A percentile compares a stretch with the other conserved stretches of the same genome.
These are phyloP conservation scores for Polypterus senegalus DNA, from an alignment of 2,113 vertebrate genomes.

Conservation along the genomic window DNA sequence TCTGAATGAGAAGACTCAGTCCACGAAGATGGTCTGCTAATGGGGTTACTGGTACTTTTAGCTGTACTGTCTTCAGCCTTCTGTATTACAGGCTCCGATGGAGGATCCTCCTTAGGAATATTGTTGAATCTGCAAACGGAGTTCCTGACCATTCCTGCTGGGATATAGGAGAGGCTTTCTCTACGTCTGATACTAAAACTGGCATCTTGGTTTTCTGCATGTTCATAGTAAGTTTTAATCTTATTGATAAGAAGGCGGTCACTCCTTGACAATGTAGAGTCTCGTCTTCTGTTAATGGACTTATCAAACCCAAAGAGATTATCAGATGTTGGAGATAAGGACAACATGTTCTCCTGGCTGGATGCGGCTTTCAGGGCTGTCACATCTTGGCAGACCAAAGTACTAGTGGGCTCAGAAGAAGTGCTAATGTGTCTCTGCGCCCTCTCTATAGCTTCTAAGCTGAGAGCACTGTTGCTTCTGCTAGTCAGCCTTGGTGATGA, in stretches of 20 bases:
- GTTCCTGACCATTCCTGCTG: conserved; percentile 77
- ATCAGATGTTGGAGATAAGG: conserved; percentile 13
- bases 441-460: conserved; percentile 50
- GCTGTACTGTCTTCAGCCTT: conserved; percentile 18
- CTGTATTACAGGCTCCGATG: conserved; percentile 5
- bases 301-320: conserved; percentile 30
- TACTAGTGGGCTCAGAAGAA: conserved; percentile 11
- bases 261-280: conserved; percentile 64
- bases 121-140: conserved; percentile 65
- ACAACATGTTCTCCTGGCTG: conserved; percentile 5
- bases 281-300: conserved; percentile 39
- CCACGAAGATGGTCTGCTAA: conserved; percentile 48
- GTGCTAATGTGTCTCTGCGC: conserved; percentile 17
- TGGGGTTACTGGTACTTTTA: conserved; percentile 14
- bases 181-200: conserved; percentile 70
- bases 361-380: neutral
- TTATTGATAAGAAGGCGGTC: conserved; percentile 76
- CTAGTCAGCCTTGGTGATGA: conserved; percentile 42
- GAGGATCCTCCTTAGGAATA: conserved; percentile 37
- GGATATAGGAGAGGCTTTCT: conserved; percentile 88
- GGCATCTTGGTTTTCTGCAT: conserved; percentile 65
- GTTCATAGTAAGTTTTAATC: conserved; percentile 77
- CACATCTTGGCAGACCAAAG: neutral
- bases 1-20: conserved; percentile 53
- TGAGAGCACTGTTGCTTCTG: conserved; percentile 50